A percentile compares a stretch with the other conserved stretches of the same genome.
phyloP scores from a whole-genome alignment of 2,797 vertebrate species.

The Myiotriccus ornatus region DNA sequence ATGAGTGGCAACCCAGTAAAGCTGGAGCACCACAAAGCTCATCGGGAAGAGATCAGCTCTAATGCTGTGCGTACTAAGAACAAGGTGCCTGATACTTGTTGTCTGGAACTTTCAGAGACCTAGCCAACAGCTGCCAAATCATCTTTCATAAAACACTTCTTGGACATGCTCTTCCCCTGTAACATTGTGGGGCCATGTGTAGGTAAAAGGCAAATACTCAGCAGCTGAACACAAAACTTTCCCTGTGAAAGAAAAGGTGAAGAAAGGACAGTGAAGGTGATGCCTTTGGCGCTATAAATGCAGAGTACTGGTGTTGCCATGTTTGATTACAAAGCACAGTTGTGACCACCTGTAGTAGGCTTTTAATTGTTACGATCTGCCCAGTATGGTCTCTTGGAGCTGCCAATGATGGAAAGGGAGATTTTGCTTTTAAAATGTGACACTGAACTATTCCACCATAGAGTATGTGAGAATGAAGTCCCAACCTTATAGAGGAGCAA shows the following conservation, averaged over 20 bases:
- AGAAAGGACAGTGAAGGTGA: neutral
- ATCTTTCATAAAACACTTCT: neutral
- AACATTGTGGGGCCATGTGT: accelerated
- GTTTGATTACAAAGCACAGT: neutral
- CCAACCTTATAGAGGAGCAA: neutral
- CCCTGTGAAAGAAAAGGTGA: neutral
- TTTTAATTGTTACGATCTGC: neutral
- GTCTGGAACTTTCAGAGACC: neutral
- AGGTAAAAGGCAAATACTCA: neutral
- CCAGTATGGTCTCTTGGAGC: neutral
- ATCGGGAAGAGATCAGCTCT: neutral
- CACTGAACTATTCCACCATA: neutral
- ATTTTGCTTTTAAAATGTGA: neutral
- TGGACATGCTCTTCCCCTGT: neutral
- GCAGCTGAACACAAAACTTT: neutral
- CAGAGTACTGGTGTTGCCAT: neutral
- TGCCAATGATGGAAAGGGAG: neutral
- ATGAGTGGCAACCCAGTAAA: neutral
- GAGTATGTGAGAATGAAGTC: neutral
- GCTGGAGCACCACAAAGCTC: neutral
- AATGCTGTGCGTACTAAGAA: neutral
- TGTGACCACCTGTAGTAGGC: neutral
- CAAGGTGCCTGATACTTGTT: neutral
- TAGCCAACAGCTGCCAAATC: neutral
- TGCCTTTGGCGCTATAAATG: neutral